These are phyloP conservation scores for Zapus hudsonius DNA, from an alignment of 2,113 vertebrate species.

Conservation along the genomic window DNA sequence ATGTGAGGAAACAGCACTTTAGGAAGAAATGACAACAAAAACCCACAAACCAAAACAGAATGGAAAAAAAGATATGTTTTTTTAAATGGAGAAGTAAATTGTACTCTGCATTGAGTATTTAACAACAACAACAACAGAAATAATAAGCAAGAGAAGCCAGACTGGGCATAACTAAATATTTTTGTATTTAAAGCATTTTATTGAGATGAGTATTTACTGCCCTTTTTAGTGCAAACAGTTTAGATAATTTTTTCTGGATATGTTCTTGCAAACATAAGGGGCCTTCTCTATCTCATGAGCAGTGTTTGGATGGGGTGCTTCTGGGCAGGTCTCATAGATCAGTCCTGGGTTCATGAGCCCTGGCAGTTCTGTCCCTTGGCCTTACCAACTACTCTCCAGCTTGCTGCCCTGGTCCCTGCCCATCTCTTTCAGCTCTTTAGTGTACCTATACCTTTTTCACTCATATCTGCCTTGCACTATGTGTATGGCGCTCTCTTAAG, in stretches of 20 bases:
- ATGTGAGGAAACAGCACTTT: constrained; percentile 91
- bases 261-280: background rate
- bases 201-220: constrained; percentile 63
- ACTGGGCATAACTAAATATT: constrained; percentile 72
- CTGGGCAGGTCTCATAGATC: background rate
- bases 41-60: constrained; percentile 91
- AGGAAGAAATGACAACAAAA: constrained; percentile 92
- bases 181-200: constrained; percentile 74
- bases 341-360: background rate
- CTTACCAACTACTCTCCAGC: background rate
- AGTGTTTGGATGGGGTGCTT: background rate
- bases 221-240: constrained; percentile 70
- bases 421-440: background rate
- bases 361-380: background rate
- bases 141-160: constrained; percentile 66
- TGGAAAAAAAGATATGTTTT: constrained; percentile 63
- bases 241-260: constrained; percentile 53
- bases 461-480: background rate
- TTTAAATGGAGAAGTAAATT: constrained; percentile 82
- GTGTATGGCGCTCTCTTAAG: background rate
- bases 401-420: background rate
- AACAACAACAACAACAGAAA: constrained; percentile 66
- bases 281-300: background rate
- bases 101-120: constrained; percentile 77
- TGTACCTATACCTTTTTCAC: background rate